phyloP scores from a whole-genome alignment of 2,797 vertebrate genomes.

The Zalophus californianus region DNA sequence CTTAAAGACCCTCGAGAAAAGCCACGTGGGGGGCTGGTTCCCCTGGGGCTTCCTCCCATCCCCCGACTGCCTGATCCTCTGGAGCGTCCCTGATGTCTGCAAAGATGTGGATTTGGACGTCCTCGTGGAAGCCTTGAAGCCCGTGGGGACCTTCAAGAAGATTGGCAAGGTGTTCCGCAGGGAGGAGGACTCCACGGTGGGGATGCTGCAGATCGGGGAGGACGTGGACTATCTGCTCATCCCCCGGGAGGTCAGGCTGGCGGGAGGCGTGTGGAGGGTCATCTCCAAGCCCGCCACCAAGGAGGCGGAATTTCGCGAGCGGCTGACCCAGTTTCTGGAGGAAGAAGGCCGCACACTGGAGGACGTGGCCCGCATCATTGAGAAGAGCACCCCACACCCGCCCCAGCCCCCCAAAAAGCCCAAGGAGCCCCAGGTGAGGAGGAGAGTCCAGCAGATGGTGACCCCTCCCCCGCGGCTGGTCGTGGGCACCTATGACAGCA shows the following conservation, averaged over 20 bases:
- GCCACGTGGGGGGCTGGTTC: constrained; percentile 82
- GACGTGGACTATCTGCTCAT: constrained; percentile 73
- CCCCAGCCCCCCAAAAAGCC: constrained; percentile 65
- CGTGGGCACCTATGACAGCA: constrained; percentile 78
- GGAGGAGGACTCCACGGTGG: constrained; percentile 77
- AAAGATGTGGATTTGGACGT: constrained; percentile 77
- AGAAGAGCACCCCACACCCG: constrained; percentile 76
- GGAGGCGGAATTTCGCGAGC: constrained; percentile 77
- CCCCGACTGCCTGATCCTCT: constrained; percentile 75
- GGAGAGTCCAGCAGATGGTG: constrained; percentile 68
- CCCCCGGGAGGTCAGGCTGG: constrained; percentile 76
- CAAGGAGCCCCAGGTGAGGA: background rate
- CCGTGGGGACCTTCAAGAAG: constrained; percentile 80
- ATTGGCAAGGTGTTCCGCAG: constrained; percentile 79
- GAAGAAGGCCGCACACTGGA: constrained; percentile 81
- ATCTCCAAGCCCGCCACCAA: constrained; percentile 79
- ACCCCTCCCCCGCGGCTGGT: constrained; percentile 68
- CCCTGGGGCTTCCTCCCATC: constrained; percentile 80
- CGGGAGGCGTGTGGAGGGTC: constrained; percentile 79
- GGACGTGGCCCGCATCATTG: constrained; percentile 73
- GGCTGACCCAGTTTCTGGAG: constrained; percentile 79
- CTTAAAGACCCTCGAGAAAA: constrained; percentile 81
- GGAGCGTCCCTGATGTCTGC: constrained; percentile 76
- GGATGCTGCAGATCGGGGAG: constrained; percentile 75
- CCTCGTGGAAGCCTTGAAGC: constrained; percentile 77